Evolutionary conservation across 1,140 invertebrate species (phyloP).

Genomic region (Drosophila sucinea): DNA sequence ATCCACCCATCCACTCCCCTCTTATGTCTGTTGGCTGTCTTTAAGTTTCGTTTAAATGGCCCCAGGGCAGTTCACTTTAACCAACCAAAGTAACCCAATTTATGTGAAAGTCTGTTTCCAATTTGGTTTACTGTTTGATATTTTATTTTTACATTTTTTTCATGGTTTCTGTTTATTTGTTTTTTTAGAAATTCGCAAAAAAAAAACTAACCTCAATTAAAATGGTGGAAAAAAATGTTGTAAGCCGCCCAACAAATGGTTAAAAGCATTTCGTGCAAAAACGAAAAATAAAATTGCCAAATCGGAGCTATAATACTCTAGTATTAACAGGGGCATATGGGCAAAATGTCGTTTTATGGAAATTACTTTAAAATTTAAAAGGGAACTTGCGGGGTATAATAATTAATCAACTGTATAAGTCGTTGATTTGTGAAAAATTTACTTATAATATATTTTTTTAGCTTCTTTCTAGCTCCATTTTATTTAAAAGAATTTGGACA

Average conservation of each 20-base stretch:
- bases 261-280: slow-evolving; percentile 1
- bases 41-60: slow-evolving; percentile 17
- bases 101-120: neutral
- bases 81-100: slow-evolving; percentile 3
- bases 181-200: too few species aligned
- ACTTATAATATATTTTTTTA: too few species aligned
- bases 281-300: neutral
- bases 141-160: neutral
- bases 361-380: too few species aligned
- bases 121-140: neutral
- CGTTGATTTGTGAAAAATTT: too few species aligned
- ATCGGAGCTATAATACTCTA: neutral
- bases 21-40: slow-evolving; percentile 41
- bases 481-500: too few species aligned
- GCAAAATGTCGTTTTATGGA: too few species aligned
- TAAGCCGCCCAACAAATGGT: slow-evolving; percentile 44
- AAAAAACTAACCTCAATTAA: slow-evolving; percentile 41
- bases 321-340: neutral
- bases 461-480: too few species aligned
- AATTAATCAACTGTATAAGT: too few species aligned
- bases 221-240: slow-evolving; percentile 41
- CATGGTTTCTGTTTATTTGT: too few species aligned
- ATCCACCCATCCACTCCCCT: neutral
- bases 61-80: slow-evolving; percentile 3
- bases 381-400: too few species aligned